Base-by-base conservation (phyloP, 1,140 invertebrate species). In the Triops longicaudatus region DNA sequence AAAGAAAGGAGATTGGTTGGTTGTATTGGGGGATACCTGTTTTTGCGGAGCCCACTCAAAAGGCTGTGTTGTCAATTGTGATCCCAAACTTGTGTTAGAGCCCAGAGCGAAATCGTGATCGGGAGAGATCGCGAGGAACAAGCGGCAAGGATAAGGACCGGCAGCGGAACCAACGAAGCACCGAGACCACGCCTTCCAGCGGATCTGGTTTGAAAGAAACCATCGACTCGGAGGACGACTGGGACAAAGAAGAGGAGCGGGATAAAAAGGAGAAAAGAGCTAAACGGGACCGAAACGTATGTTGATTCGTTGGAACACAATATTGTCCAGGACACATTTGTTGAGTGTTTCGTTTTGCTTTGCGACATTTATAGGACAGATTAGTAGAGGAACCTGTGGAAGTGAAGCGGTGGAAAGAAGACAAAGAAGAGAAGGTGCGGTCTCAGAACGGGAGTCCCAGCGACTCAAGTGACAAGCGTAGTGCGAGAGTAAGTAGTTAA, bases 361-460 rank as follows among this genome's bases (percentile, higher is more conserved):
- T 11, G 79, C 91, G 90, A 91, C 92, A 82, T 87, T 91, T 80
- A 82, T 87, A 10, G 91, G 92, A 73, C 91, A 92, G 82, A 83
- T 87, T 63, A 0, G 44, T 79, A 22, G 81, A 87, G 22, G 50
- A 63, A 1, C 79, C 83, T 27, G 82, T 87, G 28, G 90, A 92
- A 82, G 90, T 91, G 81, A 92, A 92, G 81, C 84, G 91, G 75
- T 87, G 91, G 75, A 88, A 91, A 80, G 91, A 91, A 76, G 90
- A 91, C 81, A 89, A 90, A 82, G 89, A 91, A 88, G 90, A 91
- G 91, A 86, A 82, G 80, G 83, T 79, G 80, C 83, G 82, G 78
- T 78, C 85, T 85, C 84, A 76, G 14, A 76, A 50, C 26, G 42
- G 43, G 31, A 28, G 31, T 76, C 74, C 31, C 26, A 42, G 26